Conservation (phyloP, 2,113 vertebrate genomes). For the Piprites chloris region DNA sequence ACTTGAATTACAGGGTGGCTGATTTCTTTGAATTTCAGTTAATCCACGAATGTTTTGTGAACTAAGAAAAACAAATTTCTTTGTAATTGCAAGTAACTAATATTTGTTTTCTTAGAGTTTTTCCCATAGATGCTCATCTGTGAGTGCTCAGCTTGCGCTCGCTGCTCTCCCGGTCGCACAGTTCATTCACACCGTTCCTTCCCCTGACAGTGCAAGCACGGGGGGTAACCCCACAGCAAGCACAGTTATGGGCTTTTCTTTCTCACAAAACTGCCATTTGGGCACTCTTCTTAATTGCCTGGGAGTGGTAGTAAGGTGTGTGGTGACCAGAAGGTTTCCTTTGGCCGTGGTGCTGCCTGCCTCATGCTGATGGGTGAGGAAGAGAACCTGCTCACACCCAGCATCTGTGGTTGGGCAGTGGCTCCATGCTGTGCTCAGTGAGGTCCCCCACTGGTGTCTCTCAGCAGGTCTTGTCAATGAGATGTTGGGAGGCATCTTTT, state of each 20-base stretch:
- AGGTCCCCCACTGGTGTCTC: background rate
- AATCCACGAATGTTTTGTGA: background rate
- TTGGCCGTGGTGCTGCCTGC: background rate
- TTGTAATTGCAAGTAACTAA: background rate
- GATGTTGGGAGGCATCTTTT: background rate
- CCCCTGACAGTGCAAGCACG: accelerated
- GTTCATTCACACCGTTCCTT: background rate
- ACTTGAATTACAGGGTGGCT: background rate
- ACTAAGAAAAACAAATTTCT: background rate
- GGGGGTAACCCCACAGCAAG: background rate
- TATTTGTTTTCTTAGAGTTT: background rate
- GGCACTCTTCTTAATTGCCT: accelerated
- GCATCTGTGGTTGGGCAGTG: accelerated
- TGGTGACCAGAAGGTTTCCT: background rate
- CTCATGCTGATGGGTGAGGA: background rate
- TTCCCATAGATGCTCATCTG: background rate
- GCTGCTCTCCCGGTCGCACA: background rate
- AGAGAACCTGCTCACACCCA: background rate
- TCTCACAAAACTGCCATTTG: background rate
- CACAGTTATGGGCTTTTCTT: background rate
- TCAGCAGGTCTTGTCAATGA: accelerated
- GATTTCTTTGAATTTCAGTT: background rate
- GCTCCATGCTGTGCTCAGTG: background rate
- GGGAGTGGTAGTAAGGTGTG: background rate
- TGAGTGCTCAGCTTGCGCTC: accelerated